Conservation (phyloP, 2,888 invertebrate genomes). For the Drosophila emarginata region DNA sequence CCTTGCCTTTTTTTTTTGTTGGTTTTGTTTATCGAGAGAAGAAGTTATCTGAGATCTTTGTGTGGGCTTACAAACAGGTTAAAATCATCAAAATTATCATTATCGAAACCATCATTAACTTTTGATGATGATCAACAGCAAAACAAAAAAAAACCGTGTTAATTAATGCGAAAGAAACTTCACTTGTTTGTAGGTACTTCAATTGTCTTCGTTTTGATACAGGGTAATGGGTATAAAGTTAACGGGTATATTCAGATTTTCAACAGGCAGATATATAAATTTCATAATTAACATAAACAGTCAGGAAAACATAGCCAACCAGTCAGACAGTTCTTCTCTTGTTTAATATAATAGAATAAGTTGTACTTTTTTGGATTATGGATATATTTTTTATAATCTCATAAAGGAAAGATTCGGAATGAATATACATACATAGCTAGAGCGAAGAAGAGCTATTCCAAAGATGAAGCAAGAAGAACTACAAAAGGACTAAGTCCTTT, state of each 20-base stretch:
- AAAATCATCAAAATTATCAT: conserved; percentile 22
- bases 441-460: too few species aligned
- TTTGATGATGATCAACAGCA: conserved; percentile 11
- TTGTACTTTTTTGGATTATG: too few species aligned
- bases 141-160: conserved; percentile 50
- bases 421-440: too few species aligned
- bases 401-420: too few species aligned
- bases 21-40: background rate
- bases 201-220: conserved; percentile 2
- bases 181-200: conserved; percentile 13
- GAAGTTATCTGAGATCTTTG: conserved; percentile 34
- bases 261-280: too few species aligned
- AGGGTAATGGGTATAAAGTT: background rate
- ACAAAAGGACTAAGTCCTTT: too few species aligned
- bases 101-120: conserved; percentile 12
- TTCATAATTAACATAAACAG: too few species aligned
- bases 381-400: too few species aligned
- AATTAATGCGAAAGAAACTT: conserved; percentile 58
- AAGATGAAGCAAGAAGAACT: too few species aligned
- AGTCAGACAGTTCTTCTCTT: too few species aligned
- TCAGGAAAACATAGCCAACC: too few species aligned
- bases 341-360: too few species aligned
- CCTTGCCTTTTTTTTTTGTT: conserved; percentile 47
- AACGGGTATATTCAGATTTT: background rate
- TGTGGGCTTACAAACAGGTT: conserved; percentile 66